Evolutionary conservation across 2,113 vertebrate genomes (phyloP).

Genomic region (Balaenoptera acutorostrata): DNA sequence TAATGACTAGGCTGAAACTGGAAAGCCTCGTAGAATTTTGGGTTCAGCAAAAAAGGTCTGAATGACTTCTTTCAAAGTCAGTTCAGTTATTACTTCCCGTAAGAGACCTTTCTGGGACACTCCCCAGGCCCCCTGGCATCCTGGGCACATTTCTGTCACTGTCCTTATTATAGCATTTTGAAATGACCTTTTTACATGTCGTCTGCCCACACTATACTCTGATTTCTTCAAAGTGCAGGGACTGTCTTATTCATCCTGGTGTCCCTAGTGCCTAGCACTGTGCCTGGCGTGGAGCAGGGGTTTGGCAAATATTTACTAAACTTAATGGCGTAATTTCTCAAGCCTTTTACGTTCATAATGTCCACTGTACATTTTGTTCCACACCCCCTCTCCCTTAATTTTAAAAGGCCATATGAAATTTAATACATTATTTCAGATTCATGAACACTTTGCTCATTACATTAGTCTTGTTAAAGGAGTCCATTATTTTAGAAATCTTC

Average conservation of each 20-base stretch:
- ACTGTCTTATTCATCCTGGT: not conserved
- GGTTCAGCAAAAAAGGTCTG: not conserved
- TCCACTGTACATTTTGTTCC: conserved; percentile 52
- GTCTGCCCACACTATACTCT: not conserved
- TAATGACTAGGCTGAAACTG: not conserved
- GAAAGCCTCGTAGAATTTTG: not conserved
- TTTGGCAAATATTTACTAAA: conserved; percentile 48
- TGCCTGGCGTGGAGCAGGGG: not conserved
- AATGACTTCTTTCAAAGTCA: not conserved
- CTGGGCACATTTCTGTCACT: not conserved
- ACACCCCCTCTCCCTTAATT: conserved; percentile 43
- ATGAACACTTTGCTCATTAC: conserved; percentile 65
- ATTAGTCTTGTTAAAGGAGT: conserved; percentile 66
- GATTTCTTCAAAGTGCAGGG: not conserved
- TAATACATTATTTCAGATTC: conserved; percentile 69
- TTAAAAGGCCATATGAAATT: conserved; percentile 72
- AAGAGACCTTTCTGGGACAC: not conserved
- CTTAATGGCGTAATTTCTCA: conserved; percentile 27
- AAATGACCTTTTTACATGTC: not conserved
- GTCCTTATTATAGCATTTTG: not conserved
- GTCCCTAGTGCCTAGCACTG: not conserved
- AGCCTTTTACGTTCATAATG: conserved; percentile 55
- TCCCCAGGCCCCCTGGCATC: not conserved
- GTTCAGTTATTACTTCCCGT: not conserved
- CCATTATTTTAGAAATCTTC: conserved; percentile 53